A percentile compares a stretch with the other conserved stretches of the same genome.
Conservation (phyloP, 2,888 invertebrate species). For the Achlya flavicornis region DNA sequence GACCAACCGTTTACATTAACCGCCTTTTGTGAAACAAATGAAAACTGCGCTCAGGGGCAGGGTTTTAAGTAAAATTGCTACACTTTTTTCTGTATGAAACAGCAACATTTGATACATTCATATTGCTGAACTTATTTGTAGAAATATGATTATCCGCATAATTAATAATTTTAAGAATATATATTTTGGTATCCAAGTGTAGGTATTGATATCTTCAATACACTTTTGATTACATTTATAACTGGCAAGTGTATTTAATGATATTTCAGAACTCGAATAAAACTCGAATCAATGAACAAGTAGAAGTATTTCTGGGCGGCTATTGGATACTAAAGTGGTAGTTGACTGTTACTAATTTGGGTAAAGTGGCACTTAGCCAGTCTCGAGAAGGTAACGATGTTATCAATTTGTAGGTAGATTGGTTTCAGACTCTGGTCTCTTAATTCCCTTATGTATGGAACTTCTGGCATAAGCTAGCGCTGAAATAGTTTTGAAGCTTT, state of each 20-base stretch:
- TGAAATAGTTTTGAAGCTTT: background rate
- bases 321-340: slow-evolving; percentile 8
- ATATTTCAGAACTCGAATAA: background rate
- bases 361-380: slow-evolving; percentile 7
- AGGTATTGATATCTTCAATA: background rate
- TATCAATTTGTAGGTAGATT: background rate
- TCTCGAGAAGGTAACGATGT: slow-evolving; percentile 8
- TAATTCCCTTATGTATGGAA: background rate
- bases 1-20: slow-evolving; percentile 68
- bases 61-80: slow-evolving; percentile 55
- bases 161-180: background rate
- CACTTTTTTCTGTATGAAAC: slow-evolving; percentile 33
- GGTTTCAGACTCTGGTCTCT: background rate
- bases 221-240: too few species aligned
- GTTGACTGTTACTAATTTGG: slow-evolving; percentile 9
- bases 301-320: slow-evolving; percentile 2
- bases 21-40: slow-evolving; percentile 74
- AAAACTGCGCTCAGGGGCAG: slow-evolving; percentile 65
- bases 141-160: background rate
- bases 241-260: background rate
- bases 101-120: background rate
- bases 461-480: background rate
- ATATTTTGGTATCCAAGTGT: background rate
- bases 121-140: background rate
- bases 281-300: background rate